Percentiles rank a stretch among this genome's conserved stretches.
phyloP scores from a whole-genome alignment of 2,113 vertebrate genomes.

The cattle (Bos taurus) region ARS-UCD2.0 NC_037357.1:136073501-136074000 shows the following conservation, averaged over 20 bases:
- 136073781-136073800: not conserved
- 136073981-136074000: accelerated
- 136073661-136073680: accelerated
- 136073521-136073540: not conserved
- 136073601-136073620: not conserved
- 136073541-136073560: not conserved
- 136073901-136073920: not conserved
- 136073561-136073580: not conserved
- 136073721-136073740: not conserved
- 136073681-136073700: not conserved
- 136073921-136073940: not conserved
- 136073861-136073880: not conserved
- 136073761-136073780: not conserved
- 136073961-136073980: not conserved
- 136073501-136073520: not conserved
- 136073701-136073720: not conserved
- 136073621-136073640: not conserved
- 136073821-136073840: not conserved
- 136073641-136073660: not conserved
- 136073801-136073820: not conserved
- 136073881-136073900: not conserved
- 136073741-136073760: not conserved
- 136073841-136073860: not conserved
- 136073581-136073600: not conserved
- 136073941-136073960: not conserved